phyloP scores from a whole-genome alignment of 2,113 vertebrate species.

The Saguinus imperator region DNA sequence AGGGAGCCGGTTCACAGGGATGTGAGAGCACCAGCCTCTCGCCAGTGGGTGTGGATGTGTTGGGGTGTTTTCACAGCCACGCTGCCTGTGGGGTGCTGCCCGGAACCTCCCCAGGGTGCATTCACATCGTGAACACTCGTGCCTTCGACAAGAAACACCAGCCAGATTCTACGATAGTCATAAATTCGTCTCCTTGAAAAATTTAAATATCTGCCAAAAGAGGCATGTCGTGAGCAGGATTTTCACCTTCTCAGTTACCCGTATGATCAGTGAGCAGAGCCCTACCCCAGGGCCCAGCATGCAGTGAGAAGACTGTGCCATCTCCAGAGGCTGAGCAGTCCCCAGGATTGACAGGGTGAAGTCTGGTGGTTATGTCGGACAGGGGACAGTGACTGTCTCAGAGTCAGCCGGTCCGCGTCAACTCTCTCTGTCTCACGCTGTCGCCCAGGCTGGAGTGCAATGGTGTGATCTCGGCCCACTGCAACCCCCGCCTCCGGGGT shows the following conservation, averaged over 20 bases:
- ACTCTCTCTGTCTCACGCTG: neutral
- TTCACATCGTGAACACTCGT: fast-evolving
- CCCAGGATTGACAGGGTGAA: neutral
- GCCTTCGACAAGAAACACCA: neutral
- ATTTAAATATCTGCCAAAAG: neutral
- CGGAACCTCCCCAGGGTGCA: fast-evolving
- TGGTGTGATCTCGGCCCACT: too few relatives aligned
- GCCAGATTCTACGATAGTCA: neutral
- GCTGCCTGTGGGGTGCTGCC: fast-evolving
- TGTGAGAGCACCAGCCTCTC: too few relatives aligned
- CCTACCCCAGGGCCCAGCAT: too few relatives aligned
- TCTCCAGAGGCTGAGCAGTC: too few relatives aligned
- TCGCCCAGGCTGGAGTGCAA: too few relatives aligned
- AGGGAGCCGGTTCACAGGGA: fast-evolving
- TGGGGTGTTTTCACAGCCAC: neutral
- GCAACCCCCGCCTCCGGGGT: too few relatives aligned
- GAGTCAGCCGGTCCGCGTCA: neutral
- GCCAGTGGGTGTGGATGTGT: fast-evolving
- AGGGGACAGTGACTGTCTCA: neutral
- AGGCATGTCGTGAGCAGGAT: neutral
- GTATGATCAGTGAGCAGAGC: neutral
- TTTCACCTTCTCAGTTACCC: neutral
- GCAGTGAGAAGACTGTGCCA: neutral
- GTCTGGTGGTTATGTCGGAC: fast-evolving
- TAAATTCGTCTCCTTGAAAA: neutral